Percentiles rank a stretch among this genome's conserved stretches.
These are phyloP conservation scores for Drosophila crucigera DNA, from an alignment of 2,888 invertebrate species.

Conservation along the genomic window DNA sequence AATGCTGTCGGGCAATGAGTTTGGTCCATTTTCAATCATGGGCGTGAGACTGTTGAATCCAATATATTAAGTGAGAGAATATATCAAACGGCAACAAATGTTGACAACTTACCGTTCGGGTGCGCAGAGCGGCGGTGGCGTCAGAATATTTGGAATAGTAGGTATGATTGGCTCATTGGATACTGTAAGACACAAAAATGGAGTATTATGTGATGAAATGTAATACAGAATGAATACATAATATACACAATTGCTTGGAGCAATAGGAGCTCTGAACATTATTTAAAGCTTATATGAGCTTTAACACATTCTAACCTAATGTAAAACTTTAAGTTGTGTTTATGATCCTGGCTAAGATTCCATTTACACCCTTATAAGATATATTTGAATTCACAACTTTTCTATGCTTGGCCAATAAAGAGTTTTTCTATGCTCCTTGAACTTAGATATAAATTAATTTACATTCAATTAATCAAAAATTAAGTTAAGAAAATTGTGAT, in stretches of 20 bases:
- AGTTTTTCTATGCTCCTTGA: background rate
- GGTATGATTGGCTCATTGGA: conserved; percentile 29
- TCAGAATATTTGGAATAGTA: conserved; percentile 74
- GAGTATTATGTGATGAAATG: background rate
- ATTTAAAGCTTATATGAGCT: too few species aligned
- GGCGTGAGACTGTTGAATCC: conserved; percentile 71
- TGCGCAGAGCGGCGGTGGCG: conserved; percentile 86
- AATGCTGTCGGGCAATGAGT: conserved; percentile 86
- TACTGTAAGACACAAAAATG: conserved; percentile 12
- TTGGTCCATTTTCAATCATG: conserved; percentile 86
- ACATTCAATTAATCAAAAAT: background rate
- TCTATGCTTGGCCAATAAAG: background rate
- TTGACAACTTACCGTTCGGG: conserved; percentile 81
- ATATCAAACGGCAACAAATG: background rate
- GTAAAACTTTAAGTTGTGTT: background rate
- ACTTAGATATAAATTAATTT: background rate
- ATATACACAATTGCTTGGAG: background rate
- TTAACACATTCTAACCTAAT: background rate
- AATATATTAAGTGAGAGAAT: background rate
- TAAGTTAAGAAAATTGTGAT: background rate
- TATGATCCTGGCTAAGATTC: background rate
- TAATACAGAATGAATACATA: background rate
- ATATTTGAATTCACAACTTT: background rate
- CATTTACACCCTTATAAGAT: background rate
- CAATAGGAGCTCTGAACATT: background rate